Percentiles rank a stretch among this genome's conserved stretches.
These are phyloP conservation scores for Orgyia antiqua DNA, from an alignment of 2,888 invertebrate species.

Conservation along the genomic window DNA sequence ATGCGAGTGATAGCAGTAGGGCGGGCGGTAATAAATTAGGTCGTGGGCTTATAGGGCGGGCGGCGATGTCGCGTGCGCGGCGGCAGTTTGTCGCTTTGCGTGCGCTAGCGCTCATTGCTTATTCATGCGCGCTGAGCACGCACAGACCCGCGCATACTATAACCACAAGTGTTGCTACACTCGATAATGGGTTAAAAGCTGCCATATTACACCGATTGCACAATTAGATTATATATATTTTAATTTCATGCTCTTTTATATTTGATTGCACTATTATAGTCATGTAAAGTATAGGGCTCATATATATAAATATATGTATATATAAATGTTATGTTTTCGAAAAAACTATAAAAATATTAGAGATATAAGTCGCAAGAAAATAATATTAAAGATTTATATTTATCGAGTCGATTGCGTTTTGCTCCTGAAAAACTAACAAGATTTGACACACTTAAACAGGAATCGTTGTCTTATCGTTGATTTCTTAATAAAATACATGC, in stretches of 20 bases:
- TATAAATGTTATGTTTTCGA: too few relatives aligned
- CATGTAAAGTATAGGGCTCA: too few relatives aligned
- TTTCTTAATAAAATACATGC: too few relatives aligned
- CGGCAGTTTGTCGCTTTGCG: constrained; percentile 59
- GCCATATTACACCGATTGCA: constrained; percentile 28
- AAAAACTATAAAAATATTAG: too few relatives aligned
- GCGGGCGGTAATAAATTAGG: constrained; percentile 62
- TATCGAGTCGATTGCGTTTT: too few relatives aligned
- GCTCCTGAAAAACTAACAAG: too few relatives aligned
- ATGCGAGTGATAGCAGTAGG: constrained; percentile 53
- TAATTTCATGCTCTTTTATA: constrained; percentile 1
- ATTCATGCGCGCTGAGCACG: constrained; percentile 68
- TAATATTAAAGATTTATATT: too few relatives aligned
- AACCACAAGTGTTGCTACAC: constrained; percentile 22
- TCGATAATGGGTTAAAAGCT: constrained; percentile 27
- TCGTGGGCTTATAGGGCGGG: constrained; percentile 45
- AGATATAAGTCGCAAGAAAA: too few relatives aligned
- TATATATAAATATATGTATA: too few relatives aligned
- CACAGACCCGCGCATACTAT: constrained; percentile 33
- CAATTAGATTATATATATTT: constrained; percentile 17
- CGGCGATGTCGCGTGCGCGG: constrained; percentile 64
- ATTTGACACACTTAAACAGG: too few relatives aligned
- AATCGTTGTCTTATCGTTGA: too few relatives aligned
- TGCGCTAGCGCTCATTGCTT: constrained; percentile 75
- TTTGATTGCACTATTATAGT: neutral